Base-by-base conservation (phyloP, 2,797 vertebrate species). In the Ceyx erithaca region DNA sequence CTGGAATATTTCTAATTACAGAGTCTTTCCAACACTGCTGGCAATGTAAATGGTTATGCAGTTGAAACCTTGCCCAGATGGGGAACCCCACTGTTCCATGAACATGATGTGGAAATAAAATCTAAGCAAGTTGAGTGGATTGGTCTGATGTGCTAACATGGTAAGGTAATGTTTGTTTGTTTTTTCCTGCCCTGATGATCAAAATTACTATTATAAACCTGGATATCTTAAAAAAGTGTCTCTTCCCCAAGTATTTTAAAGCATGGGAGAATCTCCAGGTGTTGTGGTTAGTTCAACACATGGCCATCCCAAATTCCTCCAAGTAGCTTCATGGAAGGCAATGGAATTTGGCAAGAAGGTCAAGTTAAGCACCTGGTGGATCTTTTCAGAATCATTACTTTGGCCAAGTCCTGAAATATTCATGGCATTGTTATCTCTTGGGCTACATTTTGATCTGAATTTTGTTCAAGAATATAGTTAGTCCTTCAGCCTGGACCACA, bases 1-100 rank as follows among this genome's bases (percentile, higher is more conserved):
- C 66, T 72, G 76, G 31, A 93, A 83, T 94, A 69, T 83, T 90
- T 90, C 76, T 85, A 48, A 73, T 83, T 89, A 33, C 52, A 85
- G 81, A 78, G 22, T 79, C 48, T 89, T 93, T 90, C 62, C 70
- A 85, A 17, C 62, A 21, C 20, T 90, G 62, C 67, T 87, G 69
- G 66, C 72, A 69, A 25, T 28, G 19, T 22, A 59, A 80, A 54
- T 33, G 31, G 69, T 66, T 92, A 41, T 52, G 46, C 48, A 92
- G 67, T 20, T 87, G 57, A 93, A 89, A 26, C 51, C 87, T 73
- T 80, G 33, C 54, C 79, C 81, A 67, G 61, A 40, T 59, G 64
- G 72, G 61, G 62, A 89, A 33, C 35, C 23, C 54, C 46, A 21
- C 18, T 58, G 20, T 46, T 90, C 33, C 33, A 16, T 31, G 78